phyloP scores from a whole-genome alignment of 2,113 vertebrate genomes.

The Fukomys damarensis region DNA sequence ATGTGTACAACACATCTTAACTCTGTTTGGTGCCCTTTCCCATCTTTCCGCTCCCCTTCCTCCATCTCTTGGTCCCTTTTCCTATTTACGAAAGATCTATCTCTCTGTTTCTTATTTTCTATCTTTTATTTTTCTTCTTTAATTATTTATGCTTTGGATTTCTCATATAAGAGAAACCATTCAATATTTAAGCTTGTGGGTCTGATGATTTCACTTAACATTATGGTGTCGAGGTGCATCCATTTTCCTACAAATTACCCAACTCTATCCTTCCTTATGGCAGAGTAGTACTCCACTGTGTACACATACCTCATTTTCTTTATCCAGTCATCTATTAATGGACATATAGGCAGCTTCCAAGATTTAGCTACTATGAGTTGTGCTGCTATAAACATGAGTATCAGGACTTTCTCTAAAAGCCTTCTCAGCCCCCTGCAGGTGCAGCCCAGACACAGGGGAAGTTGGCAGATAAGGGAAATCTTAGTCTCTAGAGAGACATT shows the following conservation, averaged over 20 bases:
- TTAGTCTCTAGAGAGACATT: background rate
- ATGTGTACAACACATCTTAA: background rate
- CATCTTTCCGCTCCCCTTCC: background rate
- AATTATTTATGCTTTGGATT: background rate
- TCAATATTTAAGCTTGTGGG: background rate
- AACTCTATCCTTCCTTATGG: background rate
- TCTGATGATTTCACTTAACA: background rate
- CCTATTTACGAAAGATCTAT: background rate
- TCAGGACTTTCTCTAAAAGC: background rate
- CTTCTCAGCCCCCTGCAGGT: background rate
- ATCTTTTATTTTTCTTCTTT: background rate
- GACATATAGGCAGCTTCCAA: background rate
- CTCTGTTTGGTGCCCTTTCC: background rate
- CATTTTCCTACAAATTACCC: background rate
- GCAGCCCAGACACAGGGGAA: background rate
- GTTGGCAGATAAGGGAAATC: background rate
- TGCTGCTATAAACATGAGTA: background rate
- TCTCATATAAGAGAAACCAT: background rate
- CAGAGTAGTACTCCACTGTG: background rate
- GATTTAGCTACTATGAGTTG: background rate
- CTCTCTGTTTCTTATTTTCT: background rate
- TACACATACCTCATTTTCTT: background rate
- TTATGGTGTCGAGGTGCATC: background rate
- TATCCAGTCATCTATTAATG: background rate
- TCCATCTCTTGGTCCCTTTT: background rate